Evolutionary conservation across 2,113 vertebrate genomes (phyloP), one percentile per base, ranked within the genome.

Genomic region (Dinomys branickii): DNA sequence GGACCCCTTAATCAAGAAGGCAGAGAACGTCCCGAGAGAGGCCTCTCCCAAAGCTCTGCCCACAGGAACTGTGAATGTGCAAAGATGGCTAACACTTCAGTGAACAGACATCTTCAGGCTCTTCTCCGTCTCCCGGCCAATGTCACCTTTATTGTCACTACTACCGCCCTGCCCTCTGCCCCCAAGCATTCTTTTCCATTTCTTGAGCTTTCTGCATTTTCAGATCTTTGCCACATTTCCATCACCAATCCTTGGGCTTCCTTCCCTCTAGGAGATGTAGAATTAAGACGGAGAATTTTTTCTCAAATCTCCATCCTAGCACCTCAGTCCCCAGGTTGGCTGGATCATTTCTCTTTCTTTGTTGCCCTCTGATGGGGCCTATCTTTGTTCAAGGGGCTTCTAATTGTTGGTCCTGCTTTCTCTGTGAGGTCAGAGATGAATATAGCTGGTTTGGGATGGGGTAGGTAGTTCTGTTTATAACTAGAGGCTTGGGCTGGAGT

Each of bases 271-370:
- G 44, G 33, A 86, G 73, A n/a, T 65, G 22, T 81, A 88, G 80
- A 61, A 81, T 56, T 97, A 88, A 85, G 73, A 86, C 93, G 96
- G 61, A 90, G 77, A 75, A 54, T 78, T 75, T 65, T 94, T 73
- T 47, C 50, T 20, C 38, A 61, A 80, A 56, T 44, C 63, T 28
- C 38, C n/a, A 22, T 33, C 41, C 67, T 24, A 17, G 58, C 26
- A 16, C 67, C 56, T 88, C 22, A 63, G 58, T 47, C 26, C 9
- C 28, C 19, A 38, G 0, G 73, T 90, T 92, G 30, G 24, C 52
- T 94, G 56, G 28, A 47, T 71, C 65, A 13, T 41, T 82, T 30
- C 69, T 67, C 1, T 73, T 83, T 71, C 52, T 80, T n/a, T n/a
- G n/a, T n/a, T 88, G 38, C 24, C 26, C 2, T n/a, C 3, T 54